Conservation (phyloP, 2,113 vertebrate genomes). For the Sylvia atricapilla region DNA sequence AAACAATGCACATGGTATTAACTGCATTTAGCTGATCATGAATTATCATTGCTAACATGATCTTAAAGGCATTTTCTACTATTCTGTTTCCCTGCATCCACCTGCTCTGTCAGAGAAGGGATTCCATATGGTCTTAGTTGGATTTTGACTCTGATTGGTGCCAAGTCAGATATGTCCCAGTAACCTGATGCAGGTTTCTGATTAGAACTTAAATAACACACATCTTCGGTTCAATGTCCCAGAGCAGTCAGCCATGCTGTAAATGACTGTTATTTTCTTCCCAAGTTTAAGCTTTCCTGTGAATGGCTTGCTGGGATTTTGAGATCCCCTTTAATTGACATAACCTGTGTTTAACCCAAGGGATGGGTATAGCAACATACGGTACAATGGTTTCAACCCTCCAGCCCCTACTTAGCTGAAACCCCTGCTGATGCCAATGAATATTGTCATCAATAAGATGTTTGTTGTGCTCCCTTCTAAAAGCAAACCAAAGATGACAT, state of each 20-base stretch:
- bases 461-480: neutral
- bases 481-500: conserved; percentile 30
- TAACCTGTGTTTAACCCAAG: neutral
- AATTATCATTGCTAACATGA: neutral
- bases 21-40: neutral
- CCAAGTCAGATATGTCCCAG: neutral
- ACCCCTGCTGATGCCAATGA: neutral
- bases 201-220: neutral
- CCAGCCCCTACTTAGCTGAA: neutral
- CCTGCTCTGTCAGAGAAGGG: neutral
- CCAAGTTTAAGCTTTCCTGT: neutral
- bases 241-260: neutral
- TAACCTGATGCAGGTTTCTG: neutral
- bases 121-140: neutral
- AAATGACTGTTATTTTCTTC: neutral
- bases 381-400: neutral
- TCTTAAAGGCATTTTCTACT: neutral
- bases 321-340: neutral
- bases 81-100: neutral
- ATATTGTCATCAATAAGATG: neutral
- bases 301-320: neutral
- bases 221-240: neutral
- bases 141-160: neutral
- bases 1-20: fast-evolving
- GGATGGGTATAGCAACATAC: neutral